Conservation (phyloP, 1,140 invertebrate genomes). For the Cyclargus thomasi region DNA sequence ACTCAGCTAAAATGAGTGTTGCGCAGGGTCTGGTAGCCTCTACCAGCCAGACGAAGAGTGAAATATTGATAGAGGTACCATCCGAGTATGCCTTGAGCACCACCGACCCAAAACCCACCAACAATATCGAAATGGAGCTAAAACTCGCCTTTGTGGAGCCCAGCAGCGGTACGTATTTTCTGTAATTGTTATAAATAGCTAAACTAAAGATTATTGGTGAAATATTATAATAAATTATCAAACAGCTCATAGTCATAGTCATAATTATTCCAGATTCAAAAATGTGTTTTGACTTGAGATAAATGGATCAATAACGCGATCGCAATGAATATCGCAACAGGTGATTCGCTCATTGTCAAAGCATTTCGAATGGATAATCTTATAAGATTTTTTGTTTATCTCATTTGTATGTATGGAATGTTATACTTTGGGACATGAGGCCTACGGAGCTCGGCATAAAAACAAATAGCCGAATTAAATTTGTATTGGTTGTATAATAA, state of each 20-base stretch:
- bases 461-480: slow-evolving; percentile 47
- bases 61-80: slow-evolving; percentile 51
- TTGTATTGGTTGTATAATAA: slow-evolving; percentile 63
- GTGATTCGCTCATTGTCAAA: slow-evolving; percentile 10
- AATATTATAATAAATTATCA: neutral
- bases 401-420: neutral
- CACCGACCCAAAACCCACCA: slow-evolving; percentile 48
- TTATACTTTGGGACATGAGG: slow-evolving; percentile 51
- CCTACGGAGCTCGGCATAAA: slow-evolving; percentile 34
- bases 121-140: slow-evolving; percentile 55
- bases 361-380: slow-evolving; percentile 11
- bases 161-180: slow-evolving; percentile 50
- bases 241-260: neutral
- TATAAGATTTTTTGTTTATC: slow-evolving; percentile 10
- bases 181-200: slow-evolving; percentile 8
- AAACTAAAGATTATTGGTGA: neutral
- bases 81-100: slow-evolving; percentile 52
- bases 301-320: slow-evolving; percentile 11
- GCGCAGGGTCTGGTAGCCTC: slow-evolving; percentile 64
- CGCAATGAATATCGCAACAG: slow-evolving; percentile 12
- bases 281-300: neutral
- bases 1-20: slow-evolving; percentile 72
- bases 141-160: slow-evolving; percentile 65
- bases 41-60: slow-evolving; percentile 62
- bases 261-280: neutral